Evolutionary conservation across 2,113 vertebrate genomes (phyloP).

Genomic region (Polypterus bichir): DNA sequence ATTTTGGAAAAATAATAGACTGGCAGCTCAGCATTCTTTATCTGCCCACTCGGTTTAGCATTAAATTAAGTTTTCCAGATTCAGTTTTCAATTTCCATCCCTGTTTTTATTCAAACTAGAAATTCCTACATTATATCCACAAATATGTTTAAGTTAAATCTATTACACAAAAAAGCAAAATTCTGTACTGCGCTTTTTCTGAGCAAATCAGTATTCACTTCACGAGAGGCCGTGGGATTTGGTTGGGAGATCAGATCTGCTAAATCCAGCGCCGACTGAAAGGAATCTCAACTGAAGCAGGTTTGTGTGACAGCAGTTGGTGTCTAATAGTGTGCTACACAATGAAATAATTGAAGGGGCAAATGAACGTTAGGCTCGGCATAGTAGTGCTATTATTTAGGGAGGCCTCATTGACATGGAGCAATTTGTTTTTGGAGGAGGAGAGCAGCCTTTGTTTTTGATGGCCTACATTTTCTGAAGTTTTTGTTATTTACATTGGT

Average conservation of each 20-base stretch:
- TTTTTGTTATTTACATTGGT: too few relatives aligned
- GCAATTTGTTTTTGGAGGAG: too few relatives aligned
- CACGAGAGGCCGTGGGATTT: slow-evolving; percentile 13
- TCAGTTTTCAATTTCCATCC: slow-evolving; percentile 14
- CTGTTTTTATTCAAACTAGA: slow-evolving; percentile 11
- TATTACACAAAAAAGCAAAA: too few relatives aligned
- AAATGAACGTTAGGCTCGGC: background rate
- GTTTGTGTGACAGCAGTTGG: background rate
- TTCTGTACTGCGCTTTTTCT: too few relatives aligned
- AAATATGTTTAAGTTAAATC: slow-evolving; percentile 17
- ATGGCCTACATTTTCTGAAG: too few relatives aligned
- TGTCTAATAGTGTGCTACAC: slow-evolving; percentile 3
- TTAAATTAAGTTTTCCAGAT: too few relatives aligned
- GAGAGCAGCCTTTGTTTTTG: too few relatives aligned
- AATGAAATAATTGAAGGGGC: background rate
- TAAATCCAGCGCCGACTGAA: slow-evolving; percentile 26
- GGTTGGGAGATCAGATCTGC: slow-evolving; percentile 26
- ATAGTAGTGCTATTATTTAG: too few relatives aligned
- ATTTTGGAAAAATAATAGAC: too few relatives aligned
- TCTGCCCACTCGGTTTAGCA: too few relatives aligned
- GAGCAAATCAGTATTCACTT: background rate
- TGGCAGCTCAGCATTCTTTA: too few relatives aligned
- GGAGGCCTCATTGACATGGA: too few relatives aligned
- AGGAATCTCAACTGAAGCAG: slow-evolving; percentile 14
- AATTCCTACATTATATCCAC: background rate